Evolutionary conservation across 2,113 vertebrate species (phyloP).

Genomic region (human (Homo sapiens)): GRCh38 chr3:112508501-112509000

Average conservation of each 20-base stretch:
- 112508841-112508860: background rate
- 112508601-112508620: background rate
- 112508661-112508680: background rate
- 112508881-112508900: background rate
- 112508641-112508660: background rate
- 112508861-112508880: background rate
- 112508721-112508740: background rate
- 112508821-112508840: background rate
- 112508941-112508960: background rate
- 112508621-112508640: background rate
- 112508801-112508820: background rate
- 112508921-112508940: background rate
- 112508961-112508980: background rate
- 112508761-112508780: background rate
- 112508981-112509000: background rate
- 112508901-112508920: background rate
- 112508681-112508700: background rate
- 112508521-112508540: background rate
- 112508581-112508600: background rate
- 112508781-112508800: background rate
- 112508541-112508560: background rate
- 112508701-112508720: background rate
- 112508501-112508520: background rate
- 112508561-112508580: background rate
- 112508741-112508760: slow-evolving; percentile 17